Base-by-base conservation (phyloP, 1,140 invertebrate species). In the Anastatus disparis region DNA sequence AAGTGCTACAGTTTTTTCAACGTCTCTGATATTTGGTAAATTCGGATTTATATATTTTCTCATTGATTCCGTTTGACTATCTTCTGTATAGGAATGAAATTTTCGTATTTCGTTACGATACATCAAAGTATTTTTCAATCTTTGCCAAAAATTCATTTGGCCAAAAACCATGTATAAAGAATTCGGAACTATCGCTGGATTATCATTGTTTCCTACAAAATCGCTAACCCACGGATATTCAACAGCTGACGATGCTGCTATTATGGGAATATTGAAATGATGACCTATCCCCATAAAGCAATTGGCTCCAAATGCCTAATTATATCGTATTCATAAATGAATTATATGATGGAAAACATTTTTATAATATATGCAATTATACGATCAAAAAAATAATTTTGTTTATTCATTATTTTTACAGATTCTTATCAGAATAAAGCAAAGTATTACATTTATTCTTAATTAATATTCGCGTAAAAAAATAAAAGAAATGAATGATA, bases 141-240 rank as follows among this genome's bases (percentile, higher is more conserved):
- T 79, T 77, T 91, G 83, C 74, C 81, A 85, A 22, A 90, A 85
- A 29, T 76, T 87, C 89, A 90, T 90, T 20, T 81, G 75, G 68
- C 90, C 87, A 10, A 86, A 86, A 70, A 85, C 88, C 3, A 85
- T 80, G 42, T 20, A 4, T 1, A 64, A 46, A 7, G 24, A 9
- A 29, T 83, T 1, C 89, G 89, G 71, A 89, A 86, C 63, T 88
- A 87, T 2, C 15, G 89, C 82, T 0, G 26, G 20, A 87, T 85
- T 22, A 85, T 86, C 38, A 89, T 86, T 2, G 88, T 87, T 89
- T 3, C 87, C 89, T 17, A 89, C 76, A 74, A 88, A 87, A 35
- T 88, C 87, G 50, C 88, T 89, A 0, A 89, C 82, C 88, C 88
- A 90, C 8, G 66, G 3, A 87, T 87, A 61, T 88, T 79, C 26